Evolutionary conservation across 35 echinoderm and acorn worm species (phyloP), one percentile per base, ranked within the genome.

Genomic region (Hemicentrotus pulcherrimus): DNA sequence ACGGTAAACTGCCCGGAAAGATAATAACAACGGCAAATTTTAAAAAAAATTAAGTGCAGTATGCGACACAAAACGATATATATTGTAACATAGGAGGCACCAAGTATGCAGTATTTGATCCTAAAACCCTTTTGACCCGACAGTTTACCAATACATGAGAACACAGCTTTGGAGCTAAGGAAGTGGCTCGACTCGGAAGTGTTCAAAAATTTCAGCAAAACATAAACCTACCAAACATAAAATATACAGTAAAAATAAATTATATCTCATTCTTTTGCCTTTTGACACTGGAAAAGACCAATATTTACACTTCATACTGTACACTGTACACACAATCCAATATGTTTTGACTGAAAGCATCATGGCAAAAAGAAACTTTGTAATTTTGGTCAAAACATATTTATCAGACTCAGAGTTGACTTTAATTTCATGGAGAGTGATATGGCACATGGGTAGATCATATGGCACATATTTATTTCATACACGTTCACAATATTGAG

Each of bases 201-300:
- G 65, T 78, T 78, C 65, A 78, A 78, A 55, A 59, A 78, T 78
- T 78, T 78, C 65, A 78, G 65, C 65, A 78, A 78, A 78, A 78
- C 65, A n/a, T 78, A n/a, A 70, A 78, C 19, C 65, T 78, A 78
- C 65, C 28, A 78, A n/a, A 78, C 65, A 78, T 78, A 90, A 93
- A 93, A 93, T 58, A 58, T 58, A 93, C 48, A 58, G 91, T 93
- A 93, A 93, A 93, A 93, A 93, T 93, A 93, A 93, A 93, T 93
- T 93, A 93, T 90, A 90, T 90, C 88, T 90, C 32, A 45, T 33
- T 47, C 88, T 90, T 78, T n/a, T 18, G 14, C 91, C 41, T 93
- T 47, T 31, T 31, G 46, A 50, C 46, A 93, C 11, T 47, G 91
- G 48, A 47, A 93, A 48, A 31, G 45, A 52, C 91, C 45, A 58